Evolutionary conservation across 2,888 invertebrate species (phyloP).

Genomic region (Phania funesta): DNA sequence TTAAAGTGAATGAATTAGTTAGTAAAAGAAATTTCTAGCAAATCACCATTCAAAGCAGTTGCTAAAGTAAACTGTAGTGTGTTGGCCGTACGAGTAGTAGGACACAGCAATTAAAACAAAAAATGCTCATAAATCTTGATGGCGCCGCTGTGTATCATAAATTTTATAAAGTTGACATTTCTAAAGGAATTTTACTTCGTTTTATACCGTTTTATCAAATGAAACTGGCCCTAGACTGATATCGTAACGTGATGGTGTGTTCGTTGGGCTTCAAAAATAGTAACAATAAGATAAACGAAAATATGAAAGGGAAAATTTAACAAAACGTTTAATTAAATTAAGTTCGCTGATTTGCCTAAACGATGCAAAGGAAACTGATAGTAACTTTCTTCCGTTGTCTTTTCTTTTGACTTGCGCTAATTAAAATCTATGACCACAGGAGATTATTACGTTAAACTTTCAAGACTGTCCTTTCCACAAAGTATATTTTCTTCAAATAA

Average conservation of each 20-base stretch:
- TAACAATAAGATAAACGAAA: background rate
- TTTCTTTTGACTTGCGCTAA: conserved; percentile 8
- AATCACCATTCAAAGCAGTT: conserved; percentile 5
- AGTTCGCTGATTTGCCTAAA: conserved; percentile 2
- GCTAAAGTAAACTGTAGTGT: background rate
- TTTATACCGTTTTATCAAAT: conserved; percentile 57
- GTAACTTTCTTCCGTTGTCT: conserved; percentile 1
- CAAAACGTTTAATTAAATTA: background rate
- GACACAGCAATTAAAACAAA: conserved; percentile 67
- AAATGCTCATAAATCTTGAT: conserved; percentile 70
- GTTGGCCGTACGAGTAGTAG: conserved; percentile 12
- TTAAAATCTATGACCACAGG: conserved; percentile 36
- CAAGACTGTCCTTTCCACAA: background rate
- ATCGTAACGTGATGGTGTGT: background rate
- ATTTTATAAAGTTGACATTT: conserved; percentile 69
- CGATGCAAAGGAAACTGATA: conserved; percentile 26
- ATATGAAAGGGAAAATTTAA: background rate
- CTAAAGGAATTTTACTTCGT: conserved; percentile 59
- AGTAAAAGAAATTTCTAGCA: conserved; percentile 45
- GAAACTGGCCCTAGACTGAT: conserved; percentile 29
- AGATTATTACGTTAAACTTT: background rate
- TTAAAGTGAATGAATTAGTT: conserved; percentile 23
- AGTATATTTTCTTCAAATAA: background rate
- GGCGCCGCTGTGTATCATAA: conserved; percentile 70
- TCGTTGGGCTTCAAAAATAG: background rate